Evolutionary conservation across 2,888 invertebrate genomes (phyloP).

Genomic region (Lucinisca nassula): DNA sequence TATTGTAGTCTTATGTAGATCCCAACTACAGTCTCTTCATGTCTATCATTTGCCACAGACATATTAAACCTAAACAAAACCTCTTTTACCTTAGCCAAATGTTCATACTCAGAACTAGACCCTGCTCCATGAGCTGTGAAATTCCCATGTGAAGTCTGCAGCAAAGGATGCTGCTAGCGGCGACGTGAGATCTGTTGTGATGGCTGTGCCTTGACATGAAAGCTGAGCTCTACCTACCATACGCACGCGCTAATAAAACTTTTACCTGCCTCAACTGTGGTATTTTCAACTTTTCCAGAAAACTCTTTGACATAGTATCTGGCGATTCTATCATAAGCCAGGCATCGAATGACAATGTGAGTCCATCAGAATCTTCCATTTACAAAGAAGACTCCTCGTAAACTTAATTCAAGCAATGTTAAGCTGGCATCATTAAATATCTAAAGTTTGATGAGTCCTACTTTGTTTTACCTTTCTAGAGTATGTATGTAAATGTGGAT

Average conservation of each 20-base stretch:
- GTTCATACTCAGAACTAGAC: too few species aligned
- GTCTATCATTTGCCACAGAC: too few species aligned
- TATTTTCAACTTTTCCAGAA: background rate
- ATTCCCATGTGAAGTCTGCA: too few species aligned
- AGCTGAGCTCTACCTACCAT: background rate
- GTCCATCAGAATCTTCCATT: background rate
- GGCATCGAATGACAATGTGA: background rate
- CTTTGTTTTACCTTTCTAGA: slow-evolving; percentile 13
- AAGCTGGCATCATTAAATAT: background rate
- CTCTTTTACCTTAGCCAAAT: too few species aligned
- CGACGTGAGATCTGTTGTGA: too few species aligned
- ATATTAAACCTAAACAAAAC: too few species aligned
- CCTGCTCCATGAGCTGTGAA: too few species aligned
- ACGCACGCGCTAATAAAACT: background rate
- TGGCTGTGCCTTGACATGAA: slow-evolving; percentile 22
- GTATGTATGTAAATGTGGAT: slow-evolving; percentile 15
- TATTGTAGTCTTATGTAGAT: too few species aligned
- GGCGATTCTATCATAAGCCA: background rate
- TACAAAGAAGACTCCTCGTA: background rate
- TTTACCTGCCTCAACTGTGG: background rate
- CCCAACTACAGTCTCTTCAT: too few species aligned
- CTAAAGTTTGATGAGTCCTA: slow-evolving; percentile 12
- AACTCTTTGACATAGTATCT: background rate
- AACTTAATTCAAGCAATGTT: background rate
- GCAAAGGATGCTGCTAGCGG: too few species aligned